These are phyloP conservation scores for Nomada fucata DNA, from an alignment of 2,888 invertebrate species.

Conservation along the genomic window DNA sequence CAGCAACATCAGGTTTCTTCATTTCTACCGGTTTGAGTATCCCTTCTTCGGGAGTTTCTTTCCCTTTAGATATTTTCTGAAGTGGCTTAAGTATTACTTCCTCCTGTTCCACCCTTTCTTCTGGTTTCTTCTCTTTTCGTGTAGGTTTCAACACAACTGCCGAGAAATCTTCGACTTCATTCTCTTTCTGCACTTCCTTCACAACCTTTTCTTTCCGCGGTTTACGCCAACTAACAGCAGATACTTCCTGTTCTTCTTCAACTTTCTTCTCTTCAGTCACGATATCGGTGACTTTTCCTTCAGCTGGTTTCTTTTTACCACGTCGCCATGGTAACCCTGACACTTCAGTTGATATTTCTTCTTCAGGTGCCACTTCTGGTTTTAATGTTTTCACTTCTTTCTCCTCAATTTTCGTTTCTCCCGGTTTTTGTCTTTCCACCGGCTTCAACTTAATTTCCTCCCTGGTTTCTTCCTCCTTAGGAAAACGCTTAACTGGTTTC, in stretches of 20 bases:
- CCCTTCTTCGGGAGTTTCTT: slow-evolving; percentile 81
- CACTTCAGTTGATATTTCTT: slow-evolving; percentile 71
- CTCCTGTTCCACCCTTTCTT: slow-evolving; percentile 69
- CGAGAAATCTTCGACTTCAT: slow-evolving; percentile 70
- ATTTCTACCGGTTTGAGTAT: slow-evolving; percentile 53
- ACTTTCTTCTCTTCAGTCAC: slow-evolving; percentile 54
- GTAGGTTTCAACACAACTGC: slow-evolving; percentile 67
- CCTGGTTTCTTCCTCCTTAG: slow-evolving; percentile 78
- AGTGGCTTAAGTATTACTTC: slow-evolving; percentile 75
- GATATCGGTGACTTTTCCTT: slow-evolving; percentile 54
- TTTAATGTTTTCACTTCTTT: slow-evolving; percentile 45
- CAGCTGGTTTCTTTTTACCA: slow-evolving; percentile 69
- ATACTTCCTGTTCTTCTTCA: slow-evolving; percentile 78
- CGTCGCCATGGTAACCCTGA: slow-evolving; percentile 74
- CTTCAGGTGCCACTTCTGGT: slow-evolving; percentile 60
- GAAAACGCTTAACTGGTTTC: slow-evolving; percentile 69
- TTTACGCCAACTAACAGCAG: slow-evolving; percentile 77
- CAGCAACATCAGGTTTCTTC: slow-evolving; percentile 26
- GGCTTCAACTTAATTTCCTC: slow-evolving; percentile 82
- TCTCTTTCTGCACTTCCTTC: slow-evolving; percentile 53
- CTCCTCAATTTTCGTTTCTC: slow-evolving; percentile 69
- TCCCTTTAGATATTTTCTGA: slow-evolving; percentile 78
- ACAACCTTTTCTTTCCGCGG: slow-evolving; percentile 71
- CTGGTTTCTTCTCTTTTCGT: slow-evolving; percentile 62
- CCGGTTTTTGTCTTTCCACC: slow-evolving; percentile 63